Conservation (phyloP, 2,888 invertebrate genomes). For the Pelosia muscerda region DNA sequence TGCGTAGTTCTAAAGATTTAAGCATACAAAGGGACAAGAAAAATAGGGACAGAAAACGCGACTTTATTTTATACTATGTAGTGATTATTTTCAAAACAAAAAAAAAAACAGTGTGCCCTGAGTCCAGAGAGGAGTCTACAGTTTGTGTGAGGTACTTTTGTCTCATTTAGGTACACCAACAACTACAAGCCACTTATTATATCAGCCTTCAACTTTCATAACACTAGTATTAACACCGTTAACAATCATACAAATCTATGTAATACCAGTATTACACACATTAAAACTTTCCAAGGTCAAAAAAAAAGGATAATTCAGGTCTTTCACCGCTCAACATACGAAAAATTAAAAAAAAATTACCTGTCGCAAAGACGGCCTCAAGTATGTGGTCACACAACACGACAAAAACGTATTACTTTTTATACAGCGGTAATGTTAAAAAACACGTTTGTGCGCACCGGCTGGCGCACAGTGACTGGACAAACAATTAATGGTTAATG, state of each 20-base stretch:
- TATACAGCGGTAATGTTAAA: conserved; percentile 31
- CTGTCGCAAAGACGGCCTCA: conserved; percentile 26
- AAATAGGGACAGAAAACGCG: too few relatives aligned
- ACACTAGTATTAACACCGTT: background rate
- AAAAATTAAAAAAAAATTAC: conserved; percentile 31
- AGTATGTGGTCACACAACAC: conserved; percentile 36
- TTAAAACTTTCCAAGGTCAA: conserved; percentile 5
- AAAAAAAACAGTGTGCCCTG: too few relatives aligned
- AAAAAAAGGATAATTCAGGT: conserved; percentile 1
- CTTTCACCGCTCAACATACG: conserved; percentile 24
- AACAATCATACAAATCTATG: background rate
- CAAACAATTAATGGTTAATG: conserved; percentile 47
- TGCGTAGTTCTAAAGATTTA: too few relatives aligned
- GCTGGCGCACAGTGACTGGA: conserved; percentile 33
- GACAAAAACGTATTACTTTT: conserved; percentile 38
- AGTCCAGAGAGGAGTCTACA: too few relatives aligned
- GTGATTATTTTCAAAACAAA: too few relatives aligned
- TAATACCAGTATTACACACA: background rate
- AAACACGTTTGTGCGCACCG: conserved; percentile 50
- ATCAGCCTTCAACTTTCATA: too few relatives aligned
- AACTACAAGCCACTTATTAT: too few relatives aligned
- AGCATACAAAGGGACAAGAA: too few relatives aligned
- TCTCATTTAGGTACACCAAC: too few relatives aligned
- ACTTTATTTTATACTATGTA: too few relatives aligned
- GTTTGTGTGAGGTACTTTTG: too few relatives aligned